These are phyloP conservation scores for Malachius bipustulatus DNA, from an alignment of 2,888 invertebrate species.

Conservation along the genomic window DNA sequence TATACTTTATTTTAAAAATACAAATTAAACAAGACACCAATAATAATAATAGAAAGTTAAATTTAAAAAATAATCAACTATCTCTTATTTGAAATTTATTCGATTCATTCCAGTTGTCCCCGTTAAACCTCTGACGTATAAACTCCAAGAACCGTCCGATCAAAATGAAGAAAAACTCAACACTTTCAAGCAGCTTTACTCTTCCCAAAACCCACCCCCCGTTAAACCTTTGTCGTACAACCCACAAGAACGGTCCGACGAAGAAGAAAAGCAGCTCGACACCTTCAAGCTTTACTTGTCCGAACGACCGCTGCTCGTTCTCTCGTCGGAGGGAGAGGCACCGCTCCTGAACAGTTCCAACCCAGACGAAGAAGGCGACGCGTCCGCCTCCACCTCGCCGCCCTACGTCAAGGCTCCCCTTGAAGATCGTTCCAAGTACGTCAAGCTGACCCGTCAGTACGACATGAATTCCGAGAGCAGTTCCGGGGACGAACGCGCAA, in stretches of 20 bases:
- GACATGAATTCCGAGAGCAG: conserved; percentile 45
- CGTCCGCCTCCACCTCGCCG: conserved; percentile 32
- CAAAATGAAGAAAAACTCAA: no score
- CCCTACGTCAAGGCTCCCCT: conserved; percentile 50
- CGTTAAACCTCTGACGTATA: no score
- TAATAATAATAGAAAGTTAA: no score
- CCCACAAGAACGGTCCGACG: conserved; percentile 22
- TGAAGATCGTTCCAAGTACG: conserved; percentile 65
- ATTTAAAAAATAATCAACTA: no score
- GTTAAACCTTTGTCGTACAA: conserved; percentile 12
- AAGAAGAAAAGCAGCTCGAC: no score
- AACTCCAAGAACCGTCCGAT: no score
- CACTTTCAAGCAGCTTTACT: no score
- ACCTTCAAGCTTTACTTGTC: conserved; percentile 25
- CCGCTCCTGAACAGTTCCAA: conserved; percentile 33
- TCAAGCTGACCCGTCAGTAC: conserved; percentile 51
- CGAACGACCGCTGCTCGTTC: conserved; percentile 18
- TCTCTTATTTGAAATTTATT: no score
- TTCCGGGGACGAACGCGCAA: conserved; percentile 36
- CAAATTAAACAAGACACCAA: no score
- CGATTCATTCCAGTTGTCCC: no score
- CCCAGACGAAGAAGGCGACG: conserved; percentile 23
- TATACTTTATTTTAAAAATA: no score
- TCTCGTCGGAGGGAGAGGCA: conserved; percentile 35
- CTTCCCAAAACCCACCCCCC: no score